A percentile compares a stretch with the other conserved stretches of the same genome.
Evolutionary conservation across 2,797 vertebrate species (phyloP).

Genomic region (Pelochelys cantorii): DNA sequence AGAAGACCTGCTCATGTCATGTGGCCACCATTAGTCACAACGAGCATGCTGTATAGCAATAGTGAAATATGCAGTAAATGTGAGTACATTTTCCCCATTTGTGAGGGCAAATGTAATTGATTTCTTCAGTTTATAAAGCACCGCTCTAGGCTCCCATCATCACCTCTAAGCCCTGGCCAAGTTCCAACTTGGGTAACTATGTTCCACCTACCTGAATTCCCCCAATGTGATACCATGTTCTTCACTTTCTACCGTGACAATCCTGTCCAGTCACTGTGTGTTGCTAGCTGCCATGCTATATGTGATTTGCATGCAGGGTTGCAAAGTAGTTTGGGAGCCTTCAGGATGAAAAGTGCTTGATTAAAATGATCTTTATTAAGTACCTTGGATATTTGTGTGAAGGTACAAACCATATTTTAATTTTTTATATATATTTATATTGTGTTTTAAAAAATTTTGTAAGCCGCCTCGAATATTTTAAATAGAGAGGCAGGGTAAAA

Average conservation of each 20-base stretch:
- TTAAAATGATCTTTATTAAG: neutral
- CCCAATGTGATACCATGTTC: neutral
- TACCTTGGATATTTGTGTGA: neutral
- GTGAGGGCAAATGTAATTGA: neutral
- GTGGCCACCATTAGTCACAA: neutral
- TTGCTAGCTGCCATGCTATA: neutral
- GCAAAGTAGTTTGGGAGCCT: neutral
- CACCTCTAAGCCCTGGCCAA: neutral
- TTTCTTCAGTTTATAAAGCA: neutral
- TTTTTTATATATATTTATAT: too few species aligned
- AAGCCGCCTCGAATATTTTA: too few species aligned
- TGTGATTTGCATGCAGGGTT: neutral
- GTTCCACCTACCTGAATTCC: neutral
- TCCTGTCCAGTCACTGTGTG: neutral
- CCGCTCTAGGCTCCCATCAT: neutral
- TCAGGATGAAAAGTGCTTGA: neutral
- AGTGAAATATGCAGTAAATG: neutral
- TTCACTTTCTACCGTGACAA: neutral
- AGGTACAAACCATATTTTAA: neutral
- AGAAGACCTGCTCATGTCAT: conserved; percentile 31
- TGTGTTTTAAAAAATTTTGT: too few species aligned
- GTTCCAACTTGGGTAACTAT: neutral
- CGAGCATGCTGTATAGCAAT: conserved; percentile 27
- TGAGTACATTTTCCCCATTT: neutral
- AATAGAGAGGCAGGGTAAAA: too few species aligned